Evolutionary conservation across 1,140 invertebrate species (phyloP), one percentile per base, ranked within the genome.

Genomic region (Mercenaria mercenaria): DNA sequence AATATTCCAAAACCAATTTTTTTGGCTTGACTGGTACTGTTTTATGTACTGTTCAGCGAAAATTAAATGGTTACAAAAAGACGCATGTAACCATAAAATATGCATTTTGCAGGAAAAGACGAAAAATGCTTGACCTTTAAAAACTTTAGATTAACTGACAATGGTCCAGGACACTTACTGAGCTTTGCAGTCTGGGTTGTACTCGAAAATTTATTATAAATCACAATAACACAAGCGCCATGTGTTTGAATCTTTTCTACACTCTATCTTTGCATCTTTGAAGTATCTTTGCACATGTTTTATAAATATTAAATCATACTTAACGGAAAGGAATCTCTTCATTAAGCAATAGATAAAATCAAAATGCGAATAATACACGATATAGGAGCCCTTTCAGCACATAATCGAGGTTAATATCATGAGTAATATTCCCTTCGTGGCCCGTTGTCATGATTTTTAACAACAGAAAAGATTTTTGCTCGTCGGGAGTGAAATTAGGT

Each of bases 261-360:
- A 47, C 43, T 50, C 1, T 50, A 50, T 47, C 47, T 47, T 29
- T 77, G 43, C 41, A 77, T 50, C 47, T 50, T 8, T 4, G 47
- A 29, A 50, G 47, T 50, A 50, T 23, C 29, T 77, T 37, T 26
- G 74, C 74, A 77, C 29, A 52, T 77, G 74, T 47, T 77, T 18
- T 77, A 77, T 47, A 77, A 52, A 77, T 77, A 77, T 47, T 77
- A 29, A 50, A 47, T 56, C 29, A 37, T 34, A 56, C 29, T 79
- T 56, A 56, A 52, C 37, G 76, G 47, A 47, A 79, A 79, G 34
- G 47, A 79, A 79, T 52, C 43, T 56, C 29, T 32, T 79, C 50
- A 79, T 79, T 79, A 79, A 34, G 32, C 2, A 11, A 56, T 52
- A 59, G 76, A 79, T 79, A 79, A 79, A 79, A 79, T 79, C 76